phyloP scores from a whole-genome alignment of 2,797 vertebrate species.

The Pagetopsis macropterus region DNA sequence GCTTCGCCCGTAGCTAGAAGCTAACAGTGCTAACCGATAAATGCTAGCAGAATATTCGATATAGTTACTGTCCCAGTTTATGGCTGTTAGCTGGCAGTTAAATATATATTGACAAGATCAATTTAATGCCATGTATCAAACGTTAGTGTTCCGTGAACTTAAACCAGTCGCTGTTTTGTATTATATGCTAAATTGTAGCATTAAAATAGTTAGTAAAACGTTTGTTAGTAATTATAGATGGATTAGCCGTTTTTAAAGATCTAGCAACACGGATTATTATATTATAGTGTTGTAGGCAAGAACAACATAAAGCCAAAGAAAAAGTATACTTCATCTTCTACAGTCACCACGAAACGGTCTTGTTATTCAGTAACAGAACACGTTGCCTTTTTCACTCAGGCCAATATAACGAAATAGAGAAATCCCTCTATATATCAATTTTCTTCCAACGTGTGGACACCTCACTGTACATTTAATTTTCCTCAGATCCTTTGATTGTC shows the following conservation, averaged over 20 bases:
- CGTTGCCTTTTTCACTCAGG: not conserved
- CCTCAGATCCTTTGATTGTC: not conserved
- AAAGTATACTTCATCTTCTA: not conserved
- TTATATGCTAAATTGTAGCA: not conserved
- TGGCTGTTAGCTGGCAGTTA: constrained; percentile 2
- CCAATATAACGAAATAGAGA: no score
- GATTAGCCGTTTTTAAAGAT: not conserved
- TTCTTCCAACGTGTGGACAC: no score
- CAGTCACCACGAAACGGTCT: not conserved
- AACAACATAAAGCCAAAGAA: not conserved
- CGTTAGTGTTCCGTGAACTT: not conserved
- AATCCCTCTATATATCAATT: no score
- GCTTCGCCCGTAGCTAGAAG: not conserved
- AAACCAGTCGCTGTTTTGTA: no score
- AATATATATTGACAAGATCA: not conserved
- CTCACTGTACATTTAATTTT: not conserved
- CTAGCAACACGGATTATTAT: not conserved
- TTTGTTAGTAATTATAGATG: not conserved
- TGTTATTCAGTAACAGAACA: not conserved
- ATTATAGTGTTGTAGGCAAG: not conserved
- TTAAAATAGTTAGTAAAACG: not conserved
- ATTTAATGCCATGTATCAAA: not conserved
- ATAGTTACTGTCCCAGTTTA: not conserved
- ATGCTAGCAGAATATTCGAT: constrained; percentile 19
- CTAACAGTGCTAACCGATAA: constrained; percentile 30